Conservation (phyloP, 2,113 vertebrate species). For the Cichladusa arquata region DNA sequence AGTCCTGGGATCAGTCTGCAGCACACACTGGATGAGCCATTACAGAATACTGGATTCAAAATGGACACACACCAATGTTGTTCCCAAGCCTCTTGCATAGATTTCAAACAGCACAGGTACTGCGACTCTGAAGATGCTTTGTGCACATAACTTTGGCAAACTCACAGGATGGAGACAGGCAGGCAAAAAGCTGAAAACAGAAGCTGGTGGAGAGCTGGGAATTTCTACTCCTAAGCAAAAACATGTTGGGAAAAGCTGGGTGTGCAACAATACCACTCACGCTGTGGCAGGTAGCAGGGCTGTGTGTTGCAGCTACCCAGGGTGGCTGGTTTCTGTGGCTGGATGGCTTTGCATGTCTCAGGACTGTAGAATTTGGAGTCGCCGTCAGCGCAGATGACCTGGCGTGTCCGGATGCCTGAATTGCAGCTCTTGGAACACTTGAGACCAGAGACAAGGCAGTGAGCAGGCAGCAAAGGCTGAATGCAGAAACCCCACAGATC, state of each 20-base stretch:
- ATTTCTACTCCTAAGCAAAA: neutral
- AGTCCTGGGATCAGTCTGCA: neutral
- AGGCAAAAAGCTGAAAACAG: neutral
- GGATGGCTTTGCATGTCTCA: conserved; percentile 71
- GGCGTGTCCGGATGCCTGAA: conserved; percentile 84
- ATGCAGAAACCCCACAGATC: neutral
- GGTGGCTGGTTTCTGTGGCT: conserved; percentile 73
- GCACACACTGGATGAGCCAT: neutral
- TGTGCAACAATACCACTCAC: conserved; percentile 70
- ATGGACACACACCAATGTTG: neutral
- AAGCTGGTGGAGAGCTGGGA: neutral
- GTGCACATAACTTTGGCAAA: neutral
- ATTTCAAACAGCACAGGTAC: neutral
- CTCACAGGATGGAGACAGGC: neutral
- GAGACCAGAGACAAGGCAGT: neutral
- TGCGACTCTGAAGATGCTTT: neutral
- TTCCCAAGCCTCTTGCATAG: neutral
- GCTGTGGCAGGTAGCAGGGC: conserved; percentile 82
- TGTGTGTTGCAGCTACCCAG: conserved; percentile 87
- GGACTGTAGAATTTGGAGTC: conserved; percentile 78
- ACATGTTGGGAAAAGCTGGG: neutral
- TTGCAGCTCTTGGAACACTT: conserved; percentile 92
- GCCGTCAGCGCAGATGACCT: conserved; percentile 84
- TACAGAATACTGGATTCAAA: neutral
- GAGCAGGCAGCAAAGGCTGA: neutral